Evolutionary conservation across 2,888 invertebrate genomes (phyloP).

Genomic region (Drosophila histrio): DNA sequence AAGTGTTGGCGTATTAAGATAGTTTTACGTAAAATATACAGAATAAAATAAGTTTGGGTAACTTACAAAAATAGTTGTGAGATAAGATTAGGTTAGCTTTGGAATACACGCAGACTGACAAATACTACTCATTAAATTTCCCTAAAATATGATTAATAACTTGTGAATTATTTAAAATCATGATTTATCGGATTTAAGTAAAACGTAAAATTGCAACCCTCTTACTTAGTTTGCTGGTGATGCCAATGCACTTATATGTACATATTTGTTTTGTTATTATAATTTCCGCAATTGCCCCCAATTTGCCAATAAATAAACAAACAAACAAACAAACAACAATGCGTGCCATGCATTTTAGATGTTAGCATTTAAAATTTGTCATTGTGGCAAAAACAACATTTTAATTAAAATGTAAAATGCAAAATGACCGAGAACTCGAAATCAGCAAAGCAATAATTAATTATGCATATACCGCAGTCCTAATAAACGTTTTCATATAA

Average conservation of each 20-base stretch:
- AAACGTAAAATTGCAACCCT: not conserved
- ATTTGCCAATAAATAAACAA: conserved; percentile 13
- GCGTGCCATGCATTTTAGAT: conserved; percentile 7
- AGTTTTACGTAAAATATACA: too few species aligned
- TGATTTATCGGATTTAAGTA: not conserved
- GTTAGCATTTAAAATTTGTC: conserved; percentile 26
- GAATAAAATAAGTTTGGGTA: too few species aligned
- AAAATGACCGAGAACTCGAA: not conserved
- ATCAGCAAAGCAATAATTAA: conserved; percentile 37
- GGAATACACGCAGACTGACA: too few species aligned
- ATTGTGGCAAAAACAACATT: conserved; percentile 24
- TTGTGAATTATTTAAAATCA: not conserved
- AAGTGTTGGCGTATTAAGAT: too few species aligned
- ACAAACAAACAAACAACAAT: not conserved
- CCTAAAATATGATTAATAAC: too few species aligned
- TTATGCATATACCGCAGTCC: conserved; percentile 25
- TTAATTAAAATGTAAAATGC: conserved; percentile 63
- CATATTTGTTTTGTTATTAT: conserved; percentile 21
- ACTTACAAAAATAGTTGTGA: too few species aligned
- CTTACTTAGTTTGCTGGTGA: not conserved
- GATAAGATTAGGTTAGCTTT: too few species aligned
- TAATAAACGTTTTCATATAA: conserved; percentile 27
- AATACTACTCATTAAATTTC: too few species aligned
- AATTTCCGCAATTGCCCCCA: conserved; percentile 7
- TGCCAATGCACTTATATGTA: not conserved